A percentile compares a stretch with the other conserved stretches of the same genome.
These are phyloP conservation scores for Carterocephalus palaemon DNA, from an alignment of 2,888 invertebrate species.

Conservation along the genomic window DNA sequence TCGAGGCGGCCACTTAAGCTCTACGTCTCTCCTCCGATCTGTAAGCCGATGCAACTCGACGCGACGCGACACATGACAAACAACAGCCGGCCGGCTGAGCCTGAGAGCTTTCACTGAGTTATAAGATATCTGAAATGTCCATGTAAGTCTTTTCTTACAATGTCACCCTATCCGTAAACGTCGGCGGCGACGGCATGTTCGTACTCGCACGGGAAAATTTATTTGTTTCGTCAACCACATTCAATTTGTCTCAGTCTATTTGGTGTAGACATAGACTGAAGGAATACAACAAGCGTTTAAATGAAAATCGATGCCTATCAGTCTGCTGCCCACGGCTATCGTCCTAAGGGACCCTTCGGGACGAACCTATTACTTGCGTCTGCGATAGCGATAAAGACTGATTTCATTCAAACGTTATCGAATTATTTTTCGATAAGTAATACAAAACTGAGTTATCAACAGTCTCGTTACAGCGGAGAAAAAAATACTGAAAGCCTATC, in stretches of 20 bases:
- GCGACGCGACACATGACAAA: slow-evolving; percentile 54
- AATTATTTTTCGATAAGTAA: no score
- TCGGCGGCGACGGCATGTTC: background rate
- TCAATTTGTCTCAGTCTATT: slow-evolving; percentile 11
- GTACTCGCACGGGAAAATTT: slow-evolving; percentile 1
- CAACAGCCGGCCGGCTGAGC: slow-evolving; percentile 36
- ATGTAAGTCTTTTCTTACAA: slow-evolving; percentile 27
- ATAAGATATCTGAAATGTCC: slow-evolving; percentile 30
- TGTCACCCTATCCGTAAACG: slow-evolving; percentile 17
- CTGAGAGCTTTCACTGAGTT: slow-evolving; percentile 48
- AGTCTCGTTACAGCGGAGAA: background rate
- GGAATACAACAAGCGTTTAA: slow-evolving; percentile 3
- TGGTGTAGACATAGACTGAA: background rate
- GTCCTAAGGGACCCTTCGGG: slow-evolving; percentile 14
- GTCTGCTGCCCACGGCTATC: slow-evolving; percentile 9
- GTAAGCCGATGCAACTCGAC: no score
- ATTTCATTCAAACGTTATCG: slow-evolving; percentile 15
- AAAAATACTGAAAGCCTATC: slow-evolving; percentile 4
- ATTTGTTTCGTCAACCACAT: slow-evolving; percentile 6
- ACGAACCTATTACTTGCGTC: slow-evolving; percentile 14
- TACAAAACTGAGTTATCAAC: no score
- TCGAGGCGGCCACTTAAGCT: slow-evolving; percentile 52
- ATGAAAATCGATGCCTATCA: slow-evolving; percentile 22
- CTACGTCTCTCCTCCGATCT: slow-evolving; percentile 31
- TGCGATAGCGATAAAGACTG: slow-evolving; percentile 7